A percentile compares a stretch with the other conserved stretches of the same genome.
Evolutionary conservation across 2,797 vertebrate species (phyloP).

Genomic region (Pangasius krempfi): DNA sequence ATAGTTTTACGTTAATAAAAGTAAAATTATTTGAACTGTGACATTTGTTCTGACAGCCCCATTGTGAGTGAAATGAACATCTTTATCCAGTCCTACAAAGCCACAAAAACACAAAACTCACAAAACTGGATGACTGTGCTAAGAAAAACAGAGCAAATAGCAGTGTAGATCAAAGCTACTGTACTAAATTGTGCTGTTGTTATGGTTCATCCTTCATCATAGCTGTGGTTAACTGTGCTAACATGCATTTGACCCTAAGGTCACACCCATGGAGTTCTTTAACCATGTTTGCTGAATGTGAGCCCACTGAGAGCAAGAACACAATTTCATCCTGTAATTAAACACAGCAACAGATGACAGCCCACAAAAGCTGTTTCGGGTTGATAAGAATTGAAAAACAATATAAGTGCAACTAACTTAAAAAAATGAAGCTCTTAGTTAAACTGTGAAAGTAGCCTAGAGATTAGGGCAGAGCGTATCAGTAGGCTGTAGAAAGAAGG

Average conservation of each 20-base stretch:
- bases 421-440: neutral
- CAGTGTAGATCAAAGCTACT: neutral
- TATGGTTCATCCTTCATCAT: neutral
- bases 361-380: neutral
- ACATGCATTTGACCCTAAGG: conserved; percentile 9
- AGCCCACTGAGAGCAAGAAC: neutral
- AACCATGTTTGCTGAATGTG: conserved; percentile 4
- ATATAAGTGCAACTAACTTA: conserved; percentile 7
- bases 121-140: neutral
- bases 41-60: neutral
- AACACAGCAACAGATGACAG: neutral
- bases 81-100: neutral
- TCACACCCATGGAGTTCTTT: conserved; percentile 20
- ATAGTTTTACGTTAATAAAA: neutral
- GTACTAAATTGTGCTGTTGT: neutral
- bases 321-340: neutral
- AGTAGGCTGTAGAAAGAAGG: conserved; percentile 20
- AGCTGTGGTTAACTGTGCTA: conserved; percentile 3
- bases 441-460: neutral
- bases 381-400: conserved; percentile 14
- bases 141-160: conserved; percentile 2
- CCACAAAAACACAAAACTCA: neutral
- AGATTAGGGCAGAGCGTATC: conserved; percentile 4
- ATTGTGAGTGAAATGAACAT: neutral
- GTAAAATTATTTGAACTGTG: neutral